Evolutionary conservation across 1,140 invertebrate genomes (phyloP).

Genomic region (Drosophila nigromelanica): DNA sequence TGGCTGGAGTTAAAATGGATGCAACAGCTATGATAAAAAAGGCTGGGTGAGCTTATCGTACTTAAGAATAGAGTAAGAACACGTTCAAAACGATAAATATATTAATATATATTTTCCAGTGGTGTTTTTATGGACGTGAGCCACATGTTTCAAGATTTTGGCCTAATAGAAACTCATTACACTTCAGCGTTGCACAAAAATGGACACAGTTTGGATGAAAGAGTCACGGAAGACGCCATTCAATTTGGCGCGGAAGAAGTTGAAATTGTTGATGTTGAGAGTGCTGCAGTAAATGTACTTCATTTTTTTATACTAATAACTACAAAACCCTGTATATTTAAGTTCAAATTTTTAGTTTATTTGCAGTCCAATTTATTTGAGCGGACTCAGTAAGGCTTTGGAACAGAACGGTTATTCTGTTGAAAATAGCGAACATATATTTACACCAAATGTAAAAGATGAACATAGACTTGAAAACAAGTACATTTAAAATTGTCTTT

Average conservation of each 20-base stretch:
- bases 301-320: background rate
- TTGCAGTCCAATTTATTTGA: slow-evolving; percentile 50
- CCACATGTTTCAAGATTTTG: slow-evolving; percentile 85
- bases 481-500: background rate
- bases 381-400: slow-evolving; percentile 37
- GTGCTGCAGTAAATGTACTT: slow-evolving; percentile 82
- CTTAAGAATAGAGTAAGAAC: background rate
- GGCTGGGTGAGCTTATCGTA: slow-evolving; percentile 75
- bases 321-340: background rate
- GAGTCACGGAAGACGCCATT: slow-evolving; percentile 87
- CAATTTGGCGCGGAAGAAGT: slow-evolving; percentile 87
- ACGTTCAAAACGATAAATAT: slow-evolving; percentile 7
- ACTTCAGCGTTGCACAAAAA: slow-evolving; percentile 30
- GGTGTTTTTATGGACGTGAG: slow-evolving; percentile 63
- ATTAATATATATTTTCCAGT: slow-evolving; percentile 34
- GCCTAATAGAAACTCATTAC: slow-evolving; percentile 84
- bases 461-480: background rate
- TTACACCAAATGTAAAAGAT: slow-evolving; percentile 51
- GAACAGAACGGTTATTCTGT: slow-evolving; percentile 47
- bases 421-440: slow-evolving; percentile 62
- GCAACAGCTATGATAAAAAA: slow-evolving; percentile 84
- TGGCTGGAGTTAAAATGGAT: slow-evolving; percentile 65
- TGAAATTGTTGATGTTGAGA: slow-evolving; percentile 83
- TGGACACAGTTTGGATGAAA: slow-evolving; percentile 84
- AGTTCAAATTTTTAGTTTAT: slow-evolving; percentile 42